These are phyloP conservation scores for Sebastes fasciatus DNA, from an alignment of 2,113 vertebrate genomes.

Conservation along the genomic window DNA sequence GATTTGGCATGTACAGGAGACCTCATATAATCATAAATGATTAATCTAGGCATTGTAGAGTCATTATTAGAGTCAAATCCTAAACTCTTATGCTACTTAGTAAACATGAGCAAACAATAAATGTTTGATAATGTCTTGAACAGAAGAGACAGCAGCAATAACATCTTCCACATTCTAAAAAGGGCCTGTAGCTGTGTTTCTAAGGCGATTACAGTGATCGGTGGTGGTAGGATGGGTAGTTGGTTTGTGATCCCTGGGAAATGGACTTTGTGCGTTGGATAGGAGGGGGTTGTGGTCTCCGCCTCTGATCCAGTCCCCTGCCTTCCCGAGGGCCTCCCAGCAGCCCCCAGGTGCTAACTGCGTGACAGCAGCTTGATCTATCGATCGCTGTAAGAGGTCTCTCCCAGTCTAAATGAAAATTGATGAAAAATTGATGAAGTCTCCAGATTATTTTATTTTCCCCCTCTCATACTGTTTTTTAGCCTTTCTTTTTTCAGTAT, in stretches of 20 bases:
- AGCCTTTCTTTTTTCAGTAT: conserved; percentile 39
- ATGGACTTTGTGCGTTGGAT: conserved; percentile 39
- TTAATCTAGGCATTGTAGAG: too few relatives aligned
- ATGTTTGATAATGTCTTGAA: conserved; percentile 3
- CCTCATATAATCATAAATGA: too few relatives aligned
- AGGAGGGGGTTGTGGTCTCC: conserved; percentile 44
- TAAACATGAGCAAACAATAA: not conserved
- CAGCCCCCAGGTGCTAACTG: conserved; percentile 93
- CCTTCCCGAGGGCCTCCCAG: conserved; percentile 84
- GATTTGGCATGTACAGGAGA: not conserved
- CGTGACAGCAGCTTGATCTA: conserved; percentile 97
- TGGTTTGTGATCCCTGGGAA: conserved; percentile 59
- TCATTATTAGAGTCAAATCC: not conserved
- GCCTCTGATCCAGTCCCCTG: conserved; percentile 80
- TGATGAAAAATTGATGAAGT: conserved; percentile 99
- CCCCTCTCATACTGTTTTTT: conserved; percentile 41
- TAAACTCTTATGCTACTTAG: not conserved
- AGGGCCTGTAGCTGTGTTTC: conserved; percentile 4
- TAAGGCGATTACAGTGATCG: conserved; percentile 35
- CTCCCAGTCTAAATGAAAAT: conserved; percentile 95
- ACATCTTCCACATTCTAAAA: not conserved
- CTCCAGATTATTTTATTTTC: conserved; percentile 88
- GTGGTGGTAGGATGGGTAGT: not conserved
- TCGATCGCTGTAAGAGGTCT: conserved; percentile 94
- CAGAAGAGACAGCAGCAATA: not conserved